These are phyloP conservation scores for Mobula birostris DNA, from an alignment of 2,113 vertebrate species.

Conservation along the genomic window DNA sequence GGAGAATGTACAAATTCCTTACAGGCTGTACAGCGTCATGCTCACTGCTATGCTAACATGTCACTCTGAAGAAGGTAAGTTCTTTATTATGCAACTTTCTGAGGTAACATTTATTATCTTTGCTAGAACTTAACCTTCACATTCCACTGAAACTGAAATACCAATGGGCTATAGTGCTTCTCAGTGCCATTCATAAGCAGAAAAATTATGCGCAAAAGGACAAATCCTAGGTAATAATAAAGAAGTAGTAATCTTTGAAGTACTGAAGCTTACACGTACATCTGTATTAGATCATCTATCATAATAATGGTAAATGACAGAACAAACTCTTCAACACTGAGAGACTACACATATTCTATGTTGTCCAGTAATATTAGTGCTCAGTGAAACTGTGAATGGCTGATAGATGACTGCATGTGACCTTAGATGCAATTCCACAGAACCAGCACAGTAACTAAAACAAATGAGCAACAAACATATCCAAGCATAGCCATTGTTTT, in stretches of 20 bases:
- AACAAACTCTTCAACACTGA: not conserved
- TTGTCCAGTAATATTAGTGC: not conserved
- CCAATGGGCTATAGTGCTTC: not conserved
- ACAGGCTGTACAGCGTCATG: too few species aligned
- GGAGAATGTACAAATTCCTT: too few species aligned
- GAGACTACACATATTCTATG: not conserved
- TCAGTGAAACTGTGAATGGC: not conserved
- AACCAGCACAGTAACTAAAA: not conserved
- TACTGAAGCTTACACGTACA: not conserved
- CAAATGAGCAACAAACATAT: not conserved
- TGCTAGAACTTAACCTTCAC: not conserved
- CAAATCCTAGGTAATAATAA: not conserved
- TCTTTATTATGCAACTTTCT: not conserved
- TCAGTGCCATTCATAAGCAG: not conserved
- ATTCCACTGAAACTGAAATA: not conserved
- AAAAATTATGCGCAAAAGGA: not conserved
- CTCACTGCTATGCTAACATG: too few species aligned
- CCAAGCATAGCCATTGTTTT: not conserved
- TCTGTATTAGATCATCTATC: conserved; percentile 24
- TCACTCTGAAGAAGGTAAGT: not conserved
- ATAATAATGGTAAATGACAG: not conserved
- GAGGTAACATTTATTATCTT: not conserved
- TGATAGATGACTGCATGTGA: not conserved
- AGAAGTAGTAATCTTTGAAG: not conserved
- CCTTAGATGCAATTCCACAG: not conserved